Base-by-base conservation (phyloP, 1,140 invertebrate species). In the Drosophila simulans region DNA sequence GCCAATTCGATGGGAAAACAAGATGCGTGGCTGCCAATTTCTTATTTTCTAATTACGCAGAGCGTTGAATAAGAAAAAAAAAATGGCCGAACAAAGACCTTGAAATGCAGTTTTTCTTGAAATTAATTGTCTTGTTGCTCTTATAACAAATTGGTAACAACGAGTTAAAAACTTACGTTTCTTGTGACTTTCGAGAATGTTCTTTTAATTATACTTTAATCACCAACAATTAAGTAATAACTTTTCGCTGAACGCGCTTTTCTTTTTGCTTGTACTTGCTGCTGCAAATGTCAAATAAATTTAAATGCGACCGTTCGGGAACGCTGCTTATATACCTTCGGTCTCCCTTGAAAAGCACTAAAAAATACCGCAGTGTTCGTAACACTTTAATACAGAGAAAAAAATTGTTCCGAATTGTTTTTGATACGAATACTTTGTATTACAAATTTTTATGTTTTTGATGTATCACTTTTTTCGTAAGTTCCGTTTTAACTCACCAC, bases 11-110 rank as follows among this genome's bases (percentile, higher is more conserved):
- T 43, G 31, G 25, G 15, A 43, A 68, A 43, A 34, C 13, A 11
- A 27, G 37, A 34, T 68, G 64, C 60, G 64, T 59, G 25, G 43
- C 53, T 58, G 60, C 60, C 64, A 68, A 68, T 53, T 42, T 35
- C 3, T 22, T 37, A 15, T 52, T 68, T 65, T 52, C 15, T 20
- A 20, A 68, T 37, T 43, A 37, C 27, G 46, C 17, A 34, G 59
- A 59, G 49, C 46, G 59, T 65, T 65, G 27, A 65, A 27, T 49
- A 65, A 63, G 58, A 17, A 65, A 60, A 60, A 60, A 5, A 58
- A 63, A 63, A 54, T n/a, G 56, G 56, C 15, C 5, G 59, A 68
- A 15, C 10, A 65, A 65, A 53, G 27, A 35, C 64, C 64, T 68
- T 68, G 60, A 35, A 43, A 20, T n/a, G 37, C 20, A n/a, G 1